Evolutionary conservation across 2,113 vertebrate species (phyloP).

Genomic region (Engraulis encrasicolus): DNA sequence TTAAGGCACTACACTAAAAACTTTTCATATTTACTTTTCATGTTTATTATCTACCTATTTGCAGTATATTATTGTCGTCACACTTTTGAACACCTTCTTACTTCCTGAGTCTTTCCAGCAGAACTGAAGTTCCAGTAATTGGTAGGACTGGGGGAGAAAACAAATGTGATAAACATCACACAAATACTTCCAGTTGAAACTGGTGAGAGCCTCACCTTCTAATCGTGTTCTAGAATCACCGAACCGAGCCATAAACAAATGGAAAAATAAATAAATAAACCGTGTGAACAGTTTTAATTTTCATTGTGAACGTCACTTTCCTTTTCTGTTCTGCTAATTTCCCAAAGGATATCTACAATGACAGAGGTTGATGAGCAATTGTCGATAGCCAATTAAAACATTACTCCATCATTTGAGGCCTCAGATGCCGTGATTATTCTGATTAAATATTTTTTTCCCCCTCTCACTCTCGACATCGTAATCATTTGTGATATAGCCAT

Average conservation of each 20-base stretch:
- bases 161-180: background rate
- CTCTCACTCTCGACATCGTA: conserved; percentile 62
- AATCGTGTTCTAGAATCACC: background rate
- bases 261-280: background rate
- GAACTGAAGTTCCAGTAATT: background rate
- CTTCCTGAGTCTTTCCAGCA: background rate
- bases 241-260: background rate
- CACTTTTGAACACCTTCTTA: too few relatives aligned
- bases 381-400: conserved; percentile 67
- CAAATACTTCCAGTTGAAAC: background rate
- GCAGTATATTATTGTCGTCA: too few relatives aligned
- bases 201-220: conserved; percentile 3
- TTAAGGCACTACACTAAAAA: too few relatives aligned
- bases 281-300: conserved; percentile 18
- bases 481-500: conserved; percentile 58
- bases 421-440: conserved; percentile 60
- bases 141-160: background rate
- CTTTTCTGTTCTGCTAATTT: conserved; percentile 46
- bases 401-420: conserved; percentile 57
- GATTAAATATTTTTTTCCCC: conserved; percentile 72
- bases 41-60: too few relatives aligned
- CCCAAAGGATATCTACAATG: conserved; percentile 69
- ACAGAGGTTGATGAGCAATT: conserved; percentile 72
- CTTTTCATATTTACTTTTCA: too few relatives aligned
- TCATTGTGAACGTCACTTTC: conserved; percentile 59